Evolutionary conservation across 2,888 invertebrate genomes (phyloP).

Genomic region (Mythimna vitellina): DNA sequence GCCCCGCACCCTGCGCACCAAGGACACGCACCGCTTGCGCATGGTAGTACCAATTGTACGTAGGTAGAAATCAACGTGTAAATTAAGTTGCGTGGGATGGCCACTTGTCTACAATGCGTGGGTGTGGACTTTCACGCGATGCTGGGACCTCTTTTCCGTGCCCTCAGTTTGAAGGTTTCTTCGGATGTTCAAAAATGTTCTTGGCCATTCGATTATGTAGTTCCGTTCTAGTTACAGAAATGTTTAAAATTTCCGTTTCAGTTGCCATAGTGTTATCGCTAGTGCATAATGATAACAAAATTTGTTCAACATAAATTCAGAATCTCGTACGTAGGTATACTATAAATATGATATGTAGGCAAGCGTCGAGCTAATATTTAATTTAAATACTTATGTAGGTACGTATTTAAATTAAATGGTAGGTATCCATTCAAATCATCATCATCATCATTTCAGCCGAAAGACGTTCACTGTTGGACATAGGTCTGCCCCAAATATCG

Average conservation of each 20-base stretch:
- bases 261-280: constrained; percentile 30
- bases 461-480: too few relatives aligned
- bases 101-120: background rate
- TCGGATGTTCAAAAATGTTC: background rate
- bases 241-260: constrained; percentile 27
- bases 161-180: background rate
- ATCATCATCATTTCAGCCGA: too few relatives aligned
- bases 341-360: constrained; percentile 2
- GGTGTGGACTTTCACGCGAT: background rate
- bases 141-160: background rate
- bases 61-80: background rate
- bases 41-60: too few relatives aligned
- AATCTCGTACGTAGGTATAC: constrained; percentile 10
- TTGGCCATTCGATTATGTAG: constrained; percentile 7
- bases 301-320: constrained; percentile 47
- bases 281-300: constrained; percentile 44
- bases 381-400: background rate
- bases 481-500: too few relatives aligned
- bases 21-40: too few relatives aligned
- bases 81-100: background rate
- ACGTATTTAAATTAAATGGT: too few relatives aligned
- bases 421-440: too few relatives aligned
- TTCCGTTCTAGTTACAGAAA: constrained; percentile 20
- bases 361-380: background rate
- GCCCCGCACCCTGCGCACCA: too few relatives aligned